Evolutionary conservation across 2,888 invertebrate genomes (phyloP).

Genomic region (Drosophila planitibia): DNA sequence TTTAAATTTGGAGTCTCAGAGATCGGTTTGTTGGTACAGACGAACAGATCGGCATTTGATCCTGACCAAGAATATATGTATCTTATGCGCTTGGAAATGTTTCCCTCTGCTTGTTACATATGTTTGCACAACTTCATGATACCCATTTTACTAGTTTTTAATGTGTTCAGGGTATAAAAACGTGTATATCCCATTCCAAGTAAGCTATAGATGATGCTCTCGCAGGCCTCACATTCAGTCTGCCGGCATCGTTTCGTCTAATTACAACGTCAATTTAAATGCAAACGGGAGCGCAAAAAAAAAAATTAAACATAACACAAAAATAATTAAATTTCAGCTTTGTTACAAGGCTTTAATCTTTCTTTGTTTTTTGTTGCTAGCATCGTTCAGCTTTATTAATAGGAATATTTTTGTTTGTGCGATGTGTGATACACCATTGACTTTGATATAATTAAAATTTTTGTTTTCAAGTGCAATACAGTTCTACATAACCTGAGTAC

Average conservation of each 20-base stretch:
- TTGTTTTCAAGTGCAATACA: not conserved
- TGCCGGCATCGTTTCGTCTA: conserved; percentile 72
- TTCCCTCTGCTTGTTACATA: not conserved
- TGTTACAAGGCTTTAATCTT: conserved; percentile 14
- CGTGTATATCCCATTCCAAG: conserved; percentile 25
- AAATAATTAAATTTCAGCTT: conserved; percentile 41
- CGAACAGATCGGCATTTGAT: not conserved
- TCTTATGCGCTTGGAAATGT: not conserved
- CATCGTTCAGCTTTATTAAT: conserved; percentile 9
- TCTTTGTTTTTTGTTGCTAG: not conserved
- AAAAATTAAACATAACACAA: conserved; percentile 9
- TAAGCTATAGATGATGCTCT: conserved; percentile 41
- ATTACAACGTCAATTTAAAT: conserved; percentile 72
- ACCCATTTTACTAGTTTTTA: not conserved
- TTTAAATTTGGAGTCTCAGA: not conserved
- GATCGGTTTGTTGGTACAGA: not conserved
- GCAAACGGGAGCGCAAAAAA: conserved; percentile 37
- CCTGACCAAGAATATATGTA: not conserved
- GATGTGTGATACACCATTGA: conserved; percentile 17
- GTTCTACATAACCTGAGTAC: not conserved
- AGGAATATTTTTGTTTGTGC: conserved; percentile 1
- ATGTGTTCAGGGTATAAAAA: conserved; percentile 1
- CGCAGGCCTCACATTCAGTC: conserved; percentile 60
- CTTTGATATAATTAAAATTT: conserved; percentile 12
- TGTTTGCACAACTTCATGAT: not conserved